These are phyloP conservation scores for Marcusenius ussheri DNA, from an alignment of 2,113 vertebrate species.

Conservation along the genomic window DNA sequence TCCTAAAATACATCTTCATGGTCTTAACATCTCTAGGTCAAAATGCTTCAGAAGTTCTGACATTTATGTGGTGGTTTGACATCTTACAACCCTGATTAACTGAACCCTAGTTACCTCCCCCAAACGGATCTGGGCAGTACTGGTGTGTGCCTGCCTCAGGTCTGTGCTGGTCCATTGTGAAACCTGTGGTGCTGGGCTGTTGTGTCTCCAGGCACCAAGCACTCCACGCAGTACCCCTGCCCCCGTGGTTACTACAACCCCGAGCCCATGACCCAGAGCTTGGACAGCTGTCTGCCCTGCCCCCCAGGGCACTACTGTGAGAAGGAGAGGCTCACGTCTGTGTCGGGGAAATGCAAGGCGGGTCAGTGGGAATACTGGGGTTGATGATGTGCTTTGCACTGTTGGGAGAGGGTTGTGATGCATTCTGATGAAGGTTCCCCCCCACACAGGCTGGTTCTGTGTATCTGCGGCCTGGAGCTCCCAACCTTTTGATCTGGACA, in stretches of 20 bases:
- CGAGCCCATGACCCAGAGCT: constrained; percentile 76
- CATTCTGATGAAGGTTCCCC: not conserved
- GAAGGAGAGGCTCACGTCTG: constrained; percentile 70
- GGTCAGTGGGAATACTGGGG: constrained; percentile 55
- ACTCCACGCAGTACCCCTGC: constrained; percentile 79
- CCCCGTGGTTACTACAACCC: constrained; percentile 92
- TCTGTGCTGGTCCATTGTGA: not conserved
- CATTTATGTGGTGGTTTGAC: not conserved
- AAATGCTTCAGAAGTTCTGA: not conserved
- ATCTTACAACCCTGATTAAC: not conserved
- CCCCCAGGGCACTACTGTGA: constrained; percentile 82
- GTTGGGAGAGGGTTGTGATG: not conserved
- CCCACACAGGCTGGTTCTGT: constrained; percentile 84
- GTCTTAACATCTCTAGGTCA: not conserved
- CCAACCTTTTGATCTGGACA: constrained; percentile 86
- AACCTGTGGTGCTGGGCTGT: not conserved
- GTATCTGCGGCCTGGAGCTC: constrained; percentile 83
- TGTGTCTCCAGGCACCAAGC: constrained; percentile 66
- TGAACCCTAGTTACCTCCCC: not conserved
- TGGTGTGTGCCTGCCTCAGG: not conserved
- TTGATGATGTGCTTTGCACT: not conserved
- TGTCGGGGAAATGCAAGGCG: constrained; percentile 79
- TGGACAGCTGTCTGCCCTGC: constrained; percentile 90
- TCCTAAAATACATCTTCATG: not conserved
- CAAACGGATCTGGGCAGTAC: not conserved